Conservation (phyloP, 2,888 invertebrate genomes). For the Pilophorus perplexus region DNA sequence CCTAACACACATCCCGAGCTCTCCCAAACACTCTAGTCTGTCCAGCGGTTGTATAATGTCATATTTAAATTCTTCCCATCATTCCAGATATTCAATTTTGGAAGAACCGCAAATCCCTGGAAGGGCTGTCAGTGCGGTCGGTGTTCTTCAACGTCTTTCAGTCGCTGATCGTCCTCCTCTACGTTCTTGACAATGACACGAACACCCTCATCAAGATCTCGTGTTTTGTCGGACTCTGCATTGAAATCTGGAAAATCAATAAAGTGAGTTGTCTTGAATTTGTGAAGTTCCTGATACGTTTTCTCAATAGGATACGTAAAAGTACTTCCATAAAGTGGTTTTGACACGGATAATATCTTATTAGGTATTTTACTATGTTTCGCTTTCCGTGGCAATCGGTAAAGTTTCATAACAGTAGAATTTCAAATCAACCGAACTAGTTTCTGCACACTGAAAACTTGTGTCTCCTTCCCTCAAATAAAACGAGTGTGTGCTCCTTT, state of each 20-base stretch:
- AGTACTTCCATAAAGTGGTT: too few species aligned
- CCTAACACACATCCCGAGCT: too few species aligned
- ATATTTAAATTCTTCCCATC: too few species aligned
- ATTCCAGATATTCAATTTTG: slow-evolving; percentile 99
- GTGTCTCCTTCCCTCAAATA: too few species aligned
- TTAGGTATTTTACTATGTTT: too few species aligned
- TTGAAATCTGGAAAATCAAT: slow-evolving; percentile 99
- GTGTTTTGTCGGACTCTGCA: slow-evolving; percentile 89
- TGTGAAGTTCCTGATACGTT: not conserved
- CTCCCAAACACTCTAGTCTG: too few species aligned
- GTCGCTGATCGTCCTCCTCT: slow-evolving; percentile 88
- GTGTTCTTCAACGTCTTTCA: slow-evolving; percentile 99
- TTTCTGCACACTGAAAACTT: too few species aligned
- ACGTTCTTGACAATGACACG: slow-evolving; percentile 97
- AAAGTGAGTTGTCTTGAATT: slow-evolving; percentile 60
- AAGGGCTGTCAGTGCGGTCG: slow-evolving; percentile 94
- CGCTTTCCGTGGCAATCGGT: too few species aligned
- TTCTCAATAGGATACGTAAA: too few species aligned
- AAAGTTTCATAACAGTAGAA: too few species aligned
- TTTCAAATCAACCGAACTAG: too few species aligned
- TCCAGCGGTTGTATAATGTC: slow-evolving; percentile 29
- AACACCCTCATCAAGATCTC: slow-evolving; percentile 93
- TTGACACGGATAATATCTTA: not conserved
- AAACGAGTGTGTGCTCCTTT: too few species aligned
- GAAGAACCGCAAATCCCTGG: slow-evolving; percentile 94